Evolutionary conservation across 2,888 invertebrate genomes (phyloP).

Genomic region (Gastracanthus pulcherrimus): DNA sequence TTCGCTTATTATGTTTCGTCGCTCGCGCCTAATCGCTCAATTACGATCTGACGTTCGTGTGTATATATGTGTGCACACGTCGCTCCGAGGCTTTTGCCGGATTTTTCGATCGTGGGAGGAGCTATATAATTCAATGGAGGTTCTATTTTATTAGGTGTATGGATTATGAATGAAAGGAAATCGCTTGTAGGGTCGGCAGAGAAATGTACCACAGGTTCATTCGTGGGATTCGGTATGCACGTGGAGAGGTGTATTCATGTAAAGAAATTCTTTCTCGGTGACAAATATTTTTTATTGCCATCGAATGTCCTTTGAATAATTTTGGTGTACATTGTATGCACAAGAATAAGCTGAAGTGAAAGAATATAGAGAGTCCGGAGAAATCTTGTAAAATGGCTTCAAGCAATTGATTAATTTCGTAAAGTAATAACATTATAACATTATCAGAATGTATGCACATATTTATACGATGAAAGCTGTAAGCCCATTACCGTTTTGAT

Average conservation of each 20-base stretch:
- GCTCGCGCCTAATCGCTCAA: conserved; percentile 15
- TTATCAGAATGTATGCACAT: neutral
- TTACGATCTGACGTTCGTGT: conserved; percentile 16
- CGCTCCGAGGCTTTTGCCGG: neutral
- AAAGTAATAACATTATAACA: neutral
- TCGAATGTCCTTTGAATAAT: neutral
- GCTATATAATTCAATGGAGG: neutral
- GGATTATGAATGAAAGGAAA: conserved; percentile 4
- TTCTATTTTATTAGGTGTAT: neutral
- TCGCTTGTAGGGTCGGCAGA: neutral
- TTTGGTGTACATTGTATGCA: no score
- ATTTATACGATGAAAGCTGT: neutral
- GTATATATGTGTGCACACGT: neutral
- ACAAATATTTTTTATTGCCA: neutral
- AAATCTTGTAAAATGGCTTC: no score
- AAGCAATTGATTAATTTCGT: neutral
- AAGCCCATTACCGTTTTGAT: conserved; percentile 2
- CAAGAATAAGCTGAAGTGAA: no score
- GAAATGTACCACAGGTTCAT: neutral
- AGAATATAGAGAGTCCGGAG: no score
- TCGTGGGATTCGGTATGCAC: neutral
- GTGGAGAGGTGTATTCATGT: neutral
- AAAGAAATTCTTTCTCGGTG: neutral
- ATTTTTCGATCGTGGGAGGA: conserved; percentile 13
- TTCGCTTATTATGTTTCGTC: neutral